These are phyloP conservation scores for Bombus fervidus DNA, from an alignment of 1,140 invertebrate species.

Conservation along the genomic window DNA sequence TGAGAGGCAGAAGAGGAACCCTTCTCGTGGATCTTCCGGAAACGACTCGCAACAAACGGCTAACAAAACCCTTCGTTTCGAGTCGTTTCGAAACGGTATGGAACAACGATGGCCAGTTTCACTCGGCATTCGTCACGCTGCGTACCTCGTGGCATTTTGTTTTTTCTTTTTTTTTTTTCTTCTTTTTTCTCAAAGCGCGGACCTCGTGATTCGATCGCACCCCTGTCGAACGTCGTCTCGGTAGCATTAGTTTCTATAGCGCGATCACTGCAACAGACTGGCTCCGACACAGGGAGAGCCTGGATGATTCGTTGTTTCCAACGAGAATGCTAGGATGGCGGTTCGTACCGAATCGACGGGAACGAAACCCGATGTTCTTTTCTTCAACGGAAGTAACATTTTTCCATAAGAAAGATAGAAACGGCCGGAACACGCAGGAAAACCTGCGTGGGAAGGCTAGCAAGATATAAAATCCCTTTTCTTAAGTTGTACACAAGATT, in stretches of 20 bases:
- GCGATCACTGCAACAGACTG: constrained; percentile 10
- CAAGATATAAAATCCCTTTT: neutral
- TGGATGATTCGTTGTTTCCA: constrained; percentile 8
- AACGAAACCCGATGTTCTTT: constrained; percentile 4
- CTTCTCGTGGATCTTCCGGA: constrained; percentile 36
- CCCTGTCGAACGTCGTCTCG: constrained; percentile 29
- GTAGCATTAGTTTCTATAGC: neutral
- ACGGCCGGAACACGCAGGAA: neutral
- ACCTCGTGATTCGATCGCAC: constrained; percentile 17
- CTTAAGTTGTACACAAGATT: constrained; percentile 48
- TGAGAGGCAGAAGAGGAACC: constrained; percentile 57
- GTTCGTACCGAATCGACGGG: constrained; percentile 51
- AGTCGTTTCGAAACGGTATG: constrained; percentile 44
- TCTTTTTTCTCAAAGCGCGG: neutral
- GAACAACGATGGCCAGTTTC: constrained; percentile 47
- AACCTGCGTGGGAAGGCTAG: neutral
- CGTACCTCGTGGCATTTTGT: neutral
- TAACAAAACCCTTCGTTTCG: constrained; percentile 37
- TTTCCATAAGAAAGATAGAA: neutral
- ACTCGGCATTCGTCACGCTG: constrained; percentile 36
- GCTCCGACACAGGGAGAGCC: neutral
- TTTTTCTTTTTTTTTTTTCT: too few relatives aligned
- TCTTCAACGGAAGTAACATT: neutral
- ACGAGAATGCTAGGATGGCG: constrained; percentile 6
- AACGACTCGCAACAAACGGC: constrained; percentile 57